phyloP scores from a whole-genome alignment of 2,113 vertebrate genomes.

The Dicerorhinus sumatrensis region DNA sequence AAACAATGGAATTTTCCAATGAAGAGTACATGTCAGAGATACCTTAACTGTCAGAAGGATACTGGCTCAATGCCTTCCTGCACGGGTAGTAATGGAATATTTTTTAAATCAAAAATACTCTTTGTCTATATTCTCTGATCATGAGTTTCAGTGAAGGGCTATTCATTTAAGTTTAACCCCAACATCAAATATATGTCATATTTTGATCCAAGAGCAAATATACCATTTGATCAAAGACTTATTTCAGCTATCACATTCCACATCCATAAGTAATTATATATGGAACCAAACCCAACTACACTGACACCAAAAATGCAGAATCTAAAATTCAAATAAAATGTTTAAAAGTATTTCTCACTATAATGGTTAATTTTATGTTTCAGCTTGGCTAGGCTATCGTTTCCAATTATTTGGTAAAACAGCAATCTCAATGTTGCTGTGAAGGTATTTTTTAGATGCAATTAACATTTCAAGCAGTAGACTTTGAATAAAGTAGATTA shows the following conservation, averaged over 20 bases:
- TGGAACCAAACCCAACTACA: background rate
- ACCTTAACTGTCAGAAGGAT: background rate
- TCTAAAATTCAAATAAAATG: background rate
- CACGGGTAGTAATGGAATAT: background rate
- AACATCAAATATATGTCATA: background rate
- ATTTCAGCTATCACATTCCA: background rate
- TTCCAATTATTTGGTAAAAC: background rate
- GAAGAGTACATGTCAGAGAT: background rate
- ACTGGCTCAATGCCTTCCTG: background rate
- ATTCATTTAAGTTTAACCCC: background rate
- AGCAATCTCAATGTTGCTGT: background rate
- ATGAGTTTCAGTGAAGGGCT: background rate
- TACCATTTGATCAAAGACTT: background rate
- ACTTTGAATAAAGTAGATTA: background rate
- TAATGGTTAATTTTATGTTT: background rate
- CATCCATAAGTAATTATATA: background rate
- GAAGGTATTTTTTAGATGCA: background rate
- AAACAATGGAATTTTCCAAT: background rate
- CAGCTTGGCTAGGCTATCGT: background rate
- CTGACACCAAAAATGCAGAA: background rate
- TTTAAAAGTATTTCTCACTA: background rate
- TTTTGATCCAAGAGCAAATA: background rate
- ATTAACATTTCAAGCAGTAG: background rate
- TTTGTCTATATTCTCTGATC: background rate
- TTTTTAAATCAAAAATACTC: background rate